Base-by-base conservation (phyloP, 2,797 vertebrate species). In the Syndactyla subalaris region DNA sequence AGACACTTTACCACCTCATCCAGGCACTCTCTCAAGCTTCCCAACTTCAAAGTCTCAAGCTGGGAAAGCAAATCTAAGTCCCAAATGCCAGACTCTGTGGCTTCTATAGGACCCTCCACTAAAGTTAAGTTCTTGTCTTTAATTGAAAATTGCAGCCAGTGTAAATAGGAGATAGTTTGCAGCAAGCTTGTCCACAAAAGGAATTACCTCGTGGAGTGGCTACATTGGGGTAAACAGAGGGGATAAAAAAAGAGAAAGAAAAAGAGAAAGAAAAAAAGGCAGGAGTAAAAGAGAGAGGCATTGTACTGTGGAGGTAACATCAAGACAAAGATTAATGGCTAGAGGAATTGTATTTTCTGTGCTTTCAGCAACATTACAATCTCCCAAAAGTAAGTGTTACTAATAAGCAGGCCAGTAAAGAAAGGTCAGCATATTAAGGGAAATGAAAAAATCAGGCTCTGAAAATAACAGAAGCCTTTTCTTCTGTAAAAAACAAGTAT, bases 281-380 rank as follows among this genome's bases (percentile, higher is more conserved):
- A 66, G 75, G 76, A 77, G 86, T 89, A 72, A 96, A 97, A 93
- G 89, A 96, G 94, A 95, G 89, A 96, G 91, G 80, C 81, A n/a
- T 97, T 97, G 97, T 97, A 38, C 86, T 95, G 66, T 21, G 91
- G 83, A 97, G 92, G 89, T 95, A 94, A 79, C 83, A 95, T 90
- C 80, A 95, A 97, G 97, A 97, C 95, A 97, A 96, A 94, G 97
- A 98, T 97, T 97, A 97, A 97, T 96, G 92, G 91, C 79, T 39
- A 91, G 48, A 79, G 90, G 96, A 95, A 96, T 96, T 95, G 93
- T 65, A 81, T 92, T 97, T 96, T 94, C 86, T 30, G 36, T 91
- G 94, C 97, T 96, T 97, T 97, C 92, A 95, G 92, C 29, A 38
- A 81, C 1, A 6, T 70, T 93, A 74, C 55, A 89, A 85, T 91